These are phyloP conservation scores for Amblyteles armatorius DNA, from an alignment of 2,888 invertebrate genomes.

Conservation along the genomic window DNA sequence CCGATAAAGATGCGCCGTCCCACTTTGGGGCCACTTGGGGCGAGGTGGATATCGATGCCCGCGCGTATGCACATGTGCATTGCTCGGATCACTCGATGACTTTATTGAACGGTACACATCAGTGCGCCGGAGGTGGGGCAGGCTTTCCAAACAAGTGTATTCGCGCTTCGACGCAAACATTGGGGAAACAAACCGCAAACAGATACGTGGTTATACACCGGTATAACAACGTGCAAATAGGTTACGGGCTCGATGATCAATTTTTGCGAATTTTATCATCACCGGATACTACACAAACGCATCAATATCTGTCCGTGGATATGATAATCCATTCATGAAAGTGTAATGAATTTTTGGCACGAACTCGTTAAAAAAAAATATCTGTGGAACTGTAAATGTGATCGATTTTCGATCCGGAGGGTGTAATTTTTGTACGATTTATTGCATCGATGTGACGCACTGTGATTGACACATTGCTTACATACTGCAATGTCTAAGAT, in stretches of 20 bases:
- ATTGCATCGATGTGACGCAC: not conserved
- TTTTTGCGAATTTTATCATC: slow-evolving; percentile 53
- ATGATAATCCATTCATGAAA: slow-evolving; percentile 4
- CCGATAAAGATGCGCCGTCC: slow-evolving; percentile 43
- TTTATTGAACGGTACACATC: slow-evolving; percentile 68
- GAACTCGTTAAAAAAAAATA: not conserved
- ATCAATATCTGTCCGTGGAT: not conserved
- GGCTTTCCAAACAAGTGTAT: slow-evolving; percentile 57
- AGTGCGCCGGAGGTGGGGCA: slow-evolving; percentile 1
- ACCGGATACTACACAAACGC: not conserved
- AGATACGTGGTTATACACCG: slow-evolving; percentile 43
- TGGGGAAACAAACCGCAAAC: slow-evolving; percentile 66
- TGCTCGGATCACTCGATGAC: slow-evolving; percentile 64
- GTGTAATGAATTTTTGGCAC: slow-evolving; percentile 5
- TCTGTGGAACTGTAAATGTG: not conserved
- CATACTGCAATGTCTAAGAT: not conserved
- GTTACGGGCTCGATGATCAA: slow-evolving; percentile 53
- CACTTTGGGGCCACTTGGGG: slow-evolving; percentile 17
- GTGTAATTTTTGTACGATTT: not conserved
- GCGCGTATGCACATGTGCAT: slow-evolving; percentile 23
- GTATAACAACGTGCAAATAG: slow-evolving; percentile 46
- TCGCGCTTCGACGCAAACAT: slow-evolving; percentile 65
- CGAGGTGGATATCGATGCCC: slow-evolving; percentile 28
- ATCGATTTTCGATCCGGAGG: not conserved
- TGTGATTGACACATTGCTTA: not conserved